Base-by-base conservation (phyloP, 2,797 vertebrate genomes). In the Epinephelus awoara region DNA sequence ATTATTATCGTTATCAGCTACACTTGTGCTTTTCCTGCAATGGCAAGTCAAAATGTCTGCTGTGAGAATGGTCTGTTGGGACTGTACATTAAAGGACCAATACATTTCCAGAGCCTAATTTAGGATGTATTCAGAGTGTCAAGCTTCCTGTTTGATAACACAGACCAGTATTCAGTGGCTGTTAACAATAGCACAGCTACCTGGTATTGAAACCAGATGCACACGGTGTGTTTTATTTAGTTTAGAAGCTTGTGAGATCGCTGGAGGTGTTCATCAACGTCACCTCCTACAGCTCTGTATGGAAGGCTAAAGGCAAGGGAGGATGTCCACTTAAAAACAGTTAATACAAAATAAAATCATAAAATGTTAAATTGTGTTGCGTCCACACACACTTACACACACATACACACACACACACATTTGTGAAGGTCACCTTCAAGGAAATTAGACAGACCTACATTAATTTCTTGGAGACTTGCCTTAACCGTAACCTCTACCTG, bases 311-410 rank as follows among this genome's bases (percentile, higher is more conserved):
- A 70, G 40, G 44, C 46, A 3, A 57, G 82, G 68, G 88, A 89
- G 46, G 90, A 87, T 91, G 92, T 92, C 88, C 92, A 92, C 90
- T 92, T 89, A 82, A 87, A 83, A 87, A 75, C 52, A 49, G 40
- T 4, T 9, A 10, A 54, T 6, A 29, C 2, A 47, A 56, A 63
- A 49, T 6, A 2, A 10, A 67, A 69, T 23, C 0, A 13, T 15
- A 2, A 19, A 50, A 63, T 42, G 10, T n/a, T 21, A 5, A 55
- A 64, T 68, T 10, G 7, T 21, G 4, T 57, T 58, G 11, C 3
- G 0, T 58, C 15, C 14, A 40, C 23, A 66, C 25, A 47, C 61
- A 34, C 12, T 21, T 5, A 25, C 19, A 63, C 9, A 63, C 19
- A 59, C 27, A 25, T 4, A 6, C 5, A 23, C 2, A 40, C 5